Evolutionary conservation across 1,140 invertebrate species (phyloP).

Genomic region (Meloidogyne floridensis): DNA sequence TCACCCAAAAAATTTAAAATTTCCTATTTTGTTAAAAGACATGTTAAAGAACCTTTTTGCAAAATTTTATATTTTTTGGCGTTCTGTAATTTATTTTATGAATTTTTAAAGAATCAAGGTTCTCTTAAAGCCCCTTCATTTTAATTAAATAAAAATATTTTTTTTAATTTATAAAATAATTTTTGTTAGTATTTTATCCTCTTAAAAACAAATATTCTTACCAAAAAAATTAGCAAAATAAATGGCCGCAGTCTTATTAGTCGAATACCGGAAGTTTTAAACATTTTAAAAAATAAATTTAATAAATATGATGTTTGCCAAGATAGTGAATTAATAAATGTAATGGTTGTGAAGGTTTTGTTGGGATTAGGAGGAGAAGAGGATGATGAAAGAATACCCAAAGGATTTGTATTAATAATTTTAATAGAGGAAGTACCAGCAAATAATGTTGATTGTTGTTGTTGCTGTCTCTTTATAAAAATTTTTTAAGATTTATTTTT

Average conservation of each 20-base stretch:
- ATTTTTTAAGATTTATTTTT: too few species aligned
- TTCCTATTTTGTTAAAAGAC: not conserved
- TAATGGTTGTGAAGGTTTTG: not conserved
- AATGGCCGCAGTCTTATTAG: not conserved
- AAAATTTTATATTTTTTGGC: not conserved
- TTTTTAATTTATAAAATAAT: not conserved
- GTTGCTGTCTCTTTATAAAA: not conserved
- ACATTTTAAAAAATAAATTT: slow-evolving; percentile 6
- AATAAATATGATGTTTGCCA: not conserved
- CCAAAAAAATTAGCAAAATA: slow-evolving; percentile 1
- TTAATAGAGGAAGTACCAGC: not conserved
- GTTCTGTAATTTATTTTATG: not conserved
- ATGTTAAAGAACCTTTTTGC: not conserved
- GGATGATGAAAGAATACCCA: slow-evolving; percentile 4
- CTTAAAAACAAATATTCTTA: not conserved
- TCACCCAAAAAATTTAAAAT: not conserved
- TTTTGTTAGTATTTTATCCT: not conserved
- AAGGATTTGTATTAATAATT: not conserved
- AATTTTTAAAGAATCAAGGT: not conserved
- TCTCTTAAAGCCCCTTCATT: not conserved
- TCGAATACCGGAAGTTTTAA: not conserved
- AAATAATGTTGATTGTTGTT: not conserved
- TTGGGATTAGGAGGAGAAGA: not conserved
- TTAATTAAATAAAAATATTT: not conserved
- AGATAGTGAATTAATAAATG: not conserved